Evolutionary conservation across 2,113 vertebrate genomes (phyloP).

Genomic region (Neodon shergylaensis): DNA sequence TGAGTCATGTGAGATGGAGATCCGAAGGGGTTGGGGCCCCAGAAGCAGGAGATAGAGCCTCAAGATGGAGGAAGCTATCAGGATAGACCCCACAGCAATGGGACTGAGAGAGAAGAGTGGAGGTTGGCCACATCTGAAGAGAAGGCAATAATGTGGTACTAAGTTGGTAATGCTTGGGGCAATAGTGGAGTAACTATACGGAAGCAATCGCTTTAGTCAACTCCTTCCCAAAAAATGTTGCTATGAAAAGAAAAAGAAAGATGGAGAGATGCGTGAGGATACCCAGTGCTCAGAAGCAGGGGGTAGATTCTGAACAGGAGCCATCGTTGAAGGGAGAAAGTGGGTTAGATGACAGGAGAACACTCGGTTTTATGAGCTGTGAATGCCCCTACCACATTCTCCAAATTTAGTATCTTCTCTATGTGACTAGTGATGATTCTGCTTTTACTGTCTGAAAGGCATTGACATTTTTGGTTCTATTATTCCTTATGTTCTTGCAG

Average conservation of each 20-base stretch:
- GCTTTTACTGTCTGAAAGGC: constrained; percentile 23
- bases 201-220: background rate
- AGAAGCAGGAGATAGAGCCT: background rate
- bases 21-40: background rate
- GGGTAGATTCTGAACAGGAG: background rate
- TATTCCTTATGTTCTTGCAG: constrained; percentile 27
- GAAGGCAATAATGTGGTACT: background rate
- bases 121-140: background rate
- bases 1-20: background rate
- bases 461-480: background rate
- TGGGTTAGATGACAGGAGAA: background rate
- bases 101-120: background rate
- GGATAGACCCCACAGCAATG: too few species aligned
- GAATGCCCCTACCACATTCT: background rate
- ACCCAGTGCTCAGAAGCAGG: background rate
- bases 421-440: background rate
- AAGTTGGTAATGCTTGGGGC: background rate
- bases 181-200: constrained; percentile 1
- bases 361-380: background rate
- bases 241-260: background rate
- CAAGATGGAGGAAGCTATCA: background rate
- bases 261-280: background rate
- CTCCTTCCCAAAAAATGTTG: background rate
- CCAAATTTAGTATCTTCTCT: background rate
- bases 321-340: background rate